Base-by-base conservation (phyloP, 2,797 vertebrate species). In the Eulemur coronatus region DNA sequence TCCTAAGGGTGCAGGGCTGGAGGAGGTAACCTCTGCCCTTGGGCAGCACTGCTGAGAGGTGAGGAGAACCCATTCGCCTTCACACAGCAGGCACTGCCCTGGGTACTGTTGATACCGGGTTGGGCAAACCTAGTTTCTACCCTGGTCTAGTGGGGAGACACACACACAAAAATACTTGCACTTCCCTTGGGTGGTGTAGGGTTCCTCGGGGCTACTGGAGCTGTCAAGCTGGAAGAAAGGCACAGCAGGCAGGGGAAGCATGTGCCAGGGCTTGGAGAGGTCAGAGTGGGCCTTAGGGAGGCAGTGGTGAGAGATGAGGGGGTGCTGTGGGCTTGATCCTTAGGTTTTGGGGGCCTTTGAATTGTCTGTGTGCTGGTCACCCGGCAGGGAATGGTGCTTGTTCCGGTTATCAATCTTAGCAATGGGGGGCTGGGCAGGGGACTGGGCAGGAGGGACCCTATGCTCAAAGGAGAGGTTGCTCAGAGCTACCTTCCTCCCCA, bases 401-500 rank as follows among this genome's bases (percentile, higher is more conserved):
- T 9, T 84, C 35, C 80, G 70, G 46, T 87, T 80, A 63, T 59
- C 57, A 26, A 17, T 65, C 67, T 87, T 63, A 84, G 73, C 38
- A 63, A 63, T 57, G 30, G 35, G 78, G 43, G 13, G 7, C 50
- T 26, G 35, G 9, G 30, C 7, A 26, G 61, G 10, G 24, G 28
- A n/a, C 69, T 91, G 61, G 33, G 33, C 0, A 72, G 72, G 81
- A 89, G 26, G 3, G 67, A 35, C 13, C 30, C 26, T n/a, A n/a
- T n/a, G 33, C 14, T 67, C 41, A 28, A 11, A 84, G 43, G 38
- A 57, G 61, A 48, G 11, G 22, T 22, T 86, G 59, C 61, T 96
- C 48, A 96, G 55, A 91, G 30, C 76, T 41, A n/a, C 61, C 2
- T 2, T 80, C 46, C 78, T 82, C 35, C 52, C 41, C 4, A 99